Evolutionary conservation across 2,797 vertebrate genomes (phyloP), one percentile per base, ranked within the genome.

Genomic region (Oreortyx pictus): DNA sequence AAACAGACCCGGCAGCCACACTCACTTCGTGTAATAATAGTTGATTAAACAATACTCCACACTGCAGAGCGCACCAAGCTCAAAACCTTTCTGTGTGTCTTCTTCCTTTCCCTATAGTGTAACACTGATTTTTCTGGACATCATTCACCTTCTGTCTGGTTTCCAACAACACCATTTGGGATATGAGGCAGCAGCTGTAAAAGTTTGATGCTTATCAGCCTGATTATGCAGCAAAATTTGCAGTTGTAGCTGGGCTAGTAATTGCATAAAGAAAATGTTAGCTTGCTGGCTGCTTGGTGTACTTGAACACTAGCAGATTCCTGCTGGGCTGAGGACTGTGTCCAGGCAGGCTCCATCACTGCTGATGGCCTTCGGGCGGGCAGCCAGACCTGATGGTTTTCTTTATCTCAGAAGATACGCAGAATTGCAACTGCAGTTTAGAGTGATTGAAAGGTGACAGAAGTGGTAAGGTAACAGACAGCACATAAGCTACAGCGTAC

Each of bases 221-320:
- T 73, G 66, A 73, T 93, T 78, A 93, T 88, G 64, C 79, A 92
- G 66, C 84, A 91, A 23, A 83, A 92, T 65, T 80, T 90, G 59
- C 76, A 54, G 82, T 90, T 89, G 82, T 86, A 92, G 79, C 76
- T 72, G 78, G 85, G 61, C 47, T 64, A 86, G 85, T 87, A 90
- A 89, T 91, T 93, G 90, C 79, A 89, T 82, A 89, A 87, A 88
- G 54, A 59, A 80, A 86, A 37, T 2, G n/a, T 82, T 91, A 35
- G 64, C 64, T 86, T 76, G 43, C 76, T 76, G 76, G 41, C 44
- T 92, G 81, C 54, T 71, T 17, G 52, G 41, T 91, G 73, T 62
- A 5, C 64, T 11, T 44, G 64, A 83, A 25, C 0, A 0, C 75
- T 59, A 62, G 70, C 90, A 83, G 76, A 46, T 61, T 56, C 54